Percentiles rank a stretch among this genome's conserved stretches.
Conservation (phyloP, 2,113 vertebrate genomes). For the Saguinus midas region DNA sequence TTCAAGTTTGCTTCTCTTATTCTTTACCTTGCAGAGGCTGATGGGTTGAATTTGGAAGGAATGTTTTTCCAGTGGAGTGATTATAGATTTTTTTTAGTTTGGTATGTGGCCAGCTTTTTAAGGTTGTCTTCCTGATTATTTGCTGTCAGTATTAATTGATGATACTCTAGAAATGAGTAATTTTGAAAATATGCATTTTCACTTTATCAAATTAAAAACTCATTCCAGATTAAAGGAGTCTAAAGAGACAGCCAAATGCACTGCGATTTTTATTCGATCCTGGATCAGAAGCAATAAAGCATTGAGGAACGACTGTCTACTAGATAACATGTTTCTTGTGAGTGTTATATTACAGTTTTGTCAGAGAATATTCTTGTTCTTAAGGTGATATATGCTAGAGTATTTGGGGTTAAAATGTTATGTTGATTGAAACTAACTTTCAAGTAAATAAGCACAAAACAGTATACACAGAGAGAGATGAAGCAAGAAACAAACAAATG, state of each 20-base stretch:
- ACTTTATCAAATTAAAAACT: constrained; percentile 22
- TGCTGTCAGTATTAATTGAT: not conserved
- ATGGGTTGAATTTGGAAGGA: not conserved
- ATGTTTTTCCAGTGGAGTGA: not conserved
- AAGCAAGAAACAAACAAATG: not conserved
- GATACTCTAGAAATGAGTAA: not conserved
- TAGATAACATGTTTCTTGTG: not conserved
- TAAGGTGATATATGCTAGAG: not conserved
- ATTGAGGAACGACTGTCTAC: not conserved
- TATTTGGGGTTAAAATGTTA: not conserved
- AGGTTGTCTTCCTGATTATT: constrained; percentile 5
- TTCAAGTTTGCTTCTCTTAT: constrained; percentile 11
- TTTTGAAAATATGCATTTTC: constrained; percentile 3
- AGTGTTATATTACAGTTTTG: not conserved
- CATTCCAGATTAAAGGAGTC: not conserved
- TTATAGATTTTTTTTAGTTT: not conserved
- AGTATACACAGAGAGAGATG: not conserved
- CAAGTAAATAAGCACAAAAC: not conserved
- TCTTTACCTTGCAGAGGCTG: not conserved
- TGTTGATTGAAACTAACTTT: not conserved
- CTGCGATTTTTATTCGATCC: not conserved
- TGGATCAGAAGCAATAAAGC: not conserved
- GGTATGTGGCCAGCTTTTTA: not conserved
- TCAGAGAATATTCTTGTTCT: not conserved
- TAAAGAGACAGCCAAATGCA: not conserved